Evolutionary conservation across 2,888 invertebrate genomes (phyloP), one percentile per base, ranked within the genome.

Genomic region (Gnatocerus cornutus): DNA sequence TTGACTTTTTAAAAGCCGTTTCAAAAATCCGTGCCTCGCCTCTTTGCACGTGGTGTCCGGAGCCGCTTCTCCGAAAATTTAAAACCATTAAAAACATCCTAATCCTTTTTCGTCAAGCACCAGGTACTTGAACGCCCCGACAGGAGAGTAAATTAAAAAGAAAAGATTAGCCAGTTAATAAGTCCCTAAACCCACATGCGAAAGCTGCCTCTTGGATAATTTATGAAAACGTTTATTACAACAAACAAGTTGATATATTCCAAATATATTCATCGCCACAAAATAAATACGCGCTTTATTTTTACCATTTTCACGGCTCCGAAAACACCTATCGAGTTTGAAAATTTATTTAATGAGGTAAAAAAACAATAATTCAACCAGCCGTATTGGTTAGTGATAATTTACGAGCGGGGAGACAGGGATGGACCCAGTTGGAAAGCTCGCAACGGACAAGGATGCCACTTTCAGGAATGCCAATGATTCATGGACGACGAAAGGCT

Each of bases 301-400:
- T 82, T 80, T 77, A 77, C 76, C 76, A 75, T 80, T 81, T 80
- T 80, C 78, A 77, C 79, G 71, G 78, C 74, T 75, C 74, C 75
- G 78, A 76, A 81, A 82, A 83, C 83, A 83, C 83, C 83, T 83
- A 82, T 83, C 77, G 82, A 80, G 81, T 78, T 79, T 78, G 81
- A 83, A 83, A 83, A 84, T 83, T 82, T 83, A 83, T 84, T 83
- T 84, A 84, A 84, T 84, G 83, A 84, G 83, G 80, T 81, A 81
- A 83, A 84, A 83, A 83, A 83, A 83, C 82, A 80, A 83, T 83
- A 83, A 81, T 82, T 83, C 82, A 83, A 80, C 82, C 79, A 77
- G 79, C 77, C 21, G 82, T 82, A 83, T 83, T 81, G 83, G 83
- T 80, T 80, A 77, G 80, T 75, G 81, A 82, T 83, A 83, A 84